phyloP scores from a whole-genome alignment of 2,797 vertebrate genomes.

The Astyanax mexicanus region DNA sequence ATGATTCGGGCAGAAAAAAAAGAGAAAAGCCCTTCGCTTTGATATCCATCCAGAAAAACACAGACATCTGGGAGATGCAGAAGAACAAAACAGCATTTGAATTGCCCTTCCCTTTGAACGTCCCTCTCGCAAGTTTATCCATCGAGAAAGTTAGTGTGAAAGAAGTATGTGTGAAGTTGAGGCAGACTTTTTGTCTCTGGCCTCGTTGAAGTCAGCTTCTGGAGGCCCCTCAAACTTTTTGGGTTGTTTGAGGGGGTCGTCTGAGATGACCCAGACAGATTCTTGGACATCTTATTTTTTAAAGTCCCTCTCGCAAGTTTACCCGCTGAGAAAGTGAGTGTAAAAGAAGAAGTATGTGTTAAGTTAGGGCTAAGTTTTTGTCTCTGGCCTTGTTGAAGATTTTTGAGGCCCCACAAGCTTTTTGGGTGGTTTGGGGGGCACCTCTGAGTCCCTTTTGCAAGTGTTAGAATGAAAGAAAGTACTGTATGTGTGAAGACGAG shows the following conservation, averaged over 20 bases:
- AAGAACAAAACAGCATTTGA: conserved; percentile 70
- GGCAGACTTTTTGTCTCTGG: conserved; percentile 16
- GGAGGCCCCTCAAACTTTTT: not conserved
- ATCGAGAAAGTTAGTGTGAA: conserved; percentile 24
- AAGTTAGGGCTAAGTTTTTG: too few relatives aligned
- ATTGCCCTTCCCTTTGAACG: conserved; percentile 68
- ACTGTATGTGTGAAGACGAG: too few relatives aligned
- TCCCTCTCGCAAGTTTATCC: conserved; percentile 58
- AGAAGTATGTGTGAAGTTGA: conserved; percentile 47
- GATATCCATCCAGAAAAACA: conserved; percentile 72
- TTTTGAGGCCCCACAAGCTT: too few relatives aligned
- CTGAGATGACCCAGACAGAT: too few relatives aligned
- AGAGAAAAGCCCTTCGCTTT: conserved; percentile 56
- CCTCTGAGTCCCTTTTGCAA: too few relatives aligned
- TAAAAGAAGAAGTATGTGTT: too few relatives aligned
- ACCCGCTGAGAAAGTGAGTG: too few relatives aligned
- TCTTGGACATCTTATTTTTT: too few relatives aligned
- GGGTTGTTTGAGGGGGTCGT: not conserved
- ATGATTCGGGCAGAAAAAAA: conserved; percentile 54
- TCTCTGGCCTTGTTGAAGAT: too few relatives aligned
- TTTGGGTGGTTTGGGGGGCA: too few relatives aligned
- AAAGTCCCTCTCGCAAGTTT: too few relatives aligned
- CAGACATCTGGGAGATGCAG: conserved; percentile 68
- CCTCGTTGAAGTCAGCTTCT: not conserved
- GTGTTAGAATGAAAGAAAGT: too few relatives aligned